Conservation (phyloP, 1,140 invertebrate species). For the Hesperophylax magnus region DNA sequence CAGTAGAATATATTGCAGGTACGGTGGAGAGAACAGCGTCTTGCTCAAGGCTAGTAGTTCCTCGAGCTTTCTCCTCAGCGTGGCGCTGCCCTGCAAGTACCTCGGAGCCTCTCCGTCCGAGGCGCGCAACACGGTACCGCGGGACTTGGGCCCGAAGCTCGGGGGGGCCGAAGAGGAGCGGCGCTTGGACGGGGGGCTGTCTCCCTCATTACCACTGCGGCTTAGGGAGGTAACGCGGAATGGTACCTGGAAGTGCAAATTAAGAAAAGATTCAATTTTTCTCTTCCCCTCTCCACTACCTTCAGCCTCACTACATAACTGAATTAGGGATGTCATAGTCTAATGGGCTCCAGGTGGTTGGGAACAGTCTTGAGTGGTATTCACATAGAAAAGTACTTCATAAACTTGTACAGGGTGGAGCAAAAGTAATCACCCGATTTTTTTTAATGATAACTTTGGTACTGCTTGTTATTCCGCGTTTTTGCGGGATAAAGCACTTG, state of each 20-base stretch:
- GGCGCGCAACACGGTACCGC: not conserved
- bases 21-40: constrained; percentile 68
- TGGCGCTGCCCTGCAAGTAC: not conserved
- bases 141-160: not conserved
- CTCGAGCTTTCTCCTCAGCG: constrained; percentile 21
- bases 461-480: too few species aligned
- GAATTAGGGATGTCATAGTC: too few species aligned
- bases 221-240: constrained; percentile 68
- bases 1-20: constrained; percentile 67
- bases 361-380: too few species aligned
- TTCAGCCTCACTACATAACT: too few species aligned
- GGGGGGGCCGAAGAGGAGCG: constrained; percentile 31
- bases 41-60: constrained; percentile 55
- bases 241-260: constrained; percentile 25
- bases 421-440: too few species aligned
- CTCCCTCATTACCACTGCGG: constrained; percentile 61
- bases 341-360: too few species aligned
- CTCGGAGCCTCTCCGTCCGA: not conserved
- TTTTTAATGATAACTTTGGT: too few species aligned
- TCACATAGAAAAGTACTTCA: too few species aligned
- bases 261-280: too few species aligned
- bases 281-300: too few species aligned
- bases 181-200: constrained; percentile 45
- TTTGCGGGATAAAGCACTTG: too few species aligned
- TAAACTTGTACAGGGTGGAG: too few species aligned